These are phyloP conservation scores for Sparidentex hasta DNA, from an alignment of 2,797 vertebrate genomes.

Conservation along the genomic window DNA sequence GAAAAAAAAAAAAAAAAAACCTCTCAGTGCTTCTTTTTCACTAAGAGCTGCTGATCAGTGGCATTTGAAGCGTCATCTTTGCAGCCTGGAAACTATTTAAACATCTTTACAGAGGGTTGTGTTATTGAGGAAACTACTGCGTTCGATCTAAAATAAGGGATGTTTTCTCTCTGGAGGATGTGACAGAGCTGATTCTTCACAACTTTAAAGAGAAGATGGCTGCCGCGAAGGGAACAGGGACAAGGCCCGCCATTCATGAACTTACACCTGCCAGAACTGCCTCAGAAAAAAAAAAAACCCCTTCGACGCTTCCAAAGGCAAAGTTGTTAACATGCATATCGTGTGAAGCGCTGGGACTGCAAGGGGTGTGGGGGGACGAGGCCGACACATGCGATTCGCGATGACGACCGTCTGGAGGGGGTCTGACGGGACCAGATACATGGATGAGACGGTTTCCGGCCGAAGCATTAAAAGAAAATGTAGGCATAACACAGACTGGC, in stretches of 20 bases:
- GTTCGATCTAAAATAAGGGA: conserved; percentile 77
- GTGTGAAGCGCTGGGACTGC: conserved; percentile 57
- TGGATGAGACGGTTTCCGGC: conserved; percentile 41
- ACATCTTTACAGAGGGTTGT: conserved; percentile 56
- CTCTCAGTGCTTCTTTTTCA: conserved; percentile 53
- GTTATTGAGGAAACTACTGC: conserved; percentile 72
- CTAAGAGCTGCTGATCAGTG: conserved; percentile 65
- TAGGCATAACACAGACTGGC: conserved; percentile 72
- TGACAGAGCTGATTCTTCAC: conserved; percentile 79
- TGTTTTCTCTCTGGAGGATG: conserved; percentile 79
- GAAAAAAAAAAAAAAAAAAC: background rate
- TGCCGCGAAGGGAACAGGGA: conserved; percentile 64
- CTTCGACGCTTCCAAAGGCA: conserved; percentile 59
- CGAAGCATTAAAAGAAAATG: conserved; percentile 63
- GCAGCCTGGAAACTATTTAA: conserved; percentile 69
- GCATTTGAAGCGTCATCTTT: conserved; percentile 77
- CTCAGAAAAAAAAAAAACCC: conserved; percentile 54
- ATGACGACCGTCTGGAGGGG: conserved; percentile 45
- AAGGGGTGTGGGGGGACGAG: conserved; percentile 27
- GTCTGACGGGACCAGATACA: conserved; percentile 33
- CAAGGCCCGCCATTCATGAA: conserved; percentile 87
- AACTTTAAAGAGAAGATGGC: conserved; percentile 71
- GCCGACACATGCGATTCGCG: conserved; percentile 28
- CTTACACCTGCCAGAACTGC: conserved; percentile 83
- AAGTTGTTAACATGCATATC: conserved; percentile 77